Base-by-base conservation (phyloP, 2,797 vertebrate species). In the Cossypha polioptera region DNA sequence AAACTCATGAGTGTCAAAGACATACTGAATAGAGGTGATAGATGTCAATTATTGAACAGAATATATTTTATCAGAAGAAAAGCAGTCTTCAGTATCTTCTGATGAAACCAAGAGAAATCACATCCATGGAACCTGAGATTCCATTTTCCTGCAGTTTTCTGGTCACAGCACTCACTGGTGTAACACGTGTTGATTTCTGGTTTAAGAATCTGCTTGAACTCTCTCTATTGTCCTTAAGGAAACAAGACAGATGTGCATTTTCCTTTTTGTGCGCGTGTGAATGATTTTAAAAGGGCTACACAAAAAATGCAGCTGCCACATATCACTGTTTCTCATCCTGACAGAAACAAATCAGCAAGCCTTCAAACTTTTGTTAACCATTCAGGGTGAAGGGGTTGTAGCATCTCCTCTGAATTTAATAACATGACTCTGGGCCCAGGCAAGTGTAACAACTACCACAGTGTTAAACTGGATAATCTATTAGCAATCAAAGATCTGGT, bases 321-420 rank as follows among this genome's bases (percentile, higher is more conserved):
- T 47, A 63, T 74, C 83, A 24, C 48, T 54, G 51, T 66, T 88
- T 47, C 66, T 80, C 58, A 40, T 66, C 33, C 80, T 61, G 81
- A 61, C 63, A 93, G 73, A 78, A 92, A 67, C 86, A 92, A 90
- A 92, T 35, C 86, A 92, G 59, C 54, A 71, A 94, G 71, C 83
- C 88, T 88, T 92, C 92, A 92, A 90, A 90, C 63, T 86, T 94
- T 2, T 36, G 76, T 78, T 85, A 92, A 45, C 26, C 51, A 54
- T 73, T 81, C 69, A 24, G 58, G 63, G 21, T 72, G 82, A 81
- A 76, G 73, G 42, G 88, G 29, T 71, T 4, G 5, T 1, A n/a
- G 31, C 74, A 53, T 48, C 76, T 88, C 43, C 48, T 75, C 48
- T 33, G 19, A 75, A 73, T 65, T 78, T 67, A 93, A 77, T 68